Conservation (phyloP, 2,888 invertebrate genomes). For the Trachelus stipa region DNA sequence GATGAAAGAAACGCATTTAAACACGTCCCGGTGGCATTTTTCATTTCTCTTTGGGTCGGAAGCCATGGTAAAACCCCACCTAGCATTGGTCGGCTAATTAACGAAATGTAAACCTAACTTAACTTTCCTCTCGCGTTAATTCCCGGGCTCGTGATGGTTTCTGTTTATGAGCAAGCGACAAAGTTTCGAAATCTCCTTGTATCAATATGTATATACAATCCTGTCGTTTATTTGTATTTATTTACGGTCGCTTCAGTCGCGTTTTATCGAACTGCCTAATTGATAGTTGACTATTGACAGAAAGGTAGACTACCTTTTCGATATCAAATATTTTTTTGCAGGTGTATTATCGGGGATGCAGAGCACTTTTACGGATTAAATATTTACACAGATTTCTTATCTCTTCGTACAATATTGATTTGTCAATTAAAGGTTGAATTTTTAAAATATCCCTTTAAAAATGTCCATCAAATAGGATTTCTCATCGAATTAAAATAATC, state of each 20-base stretch:
- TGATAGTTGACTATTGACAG: neutral
- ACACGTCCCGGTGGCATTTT: slow-evolving; percentile 24
- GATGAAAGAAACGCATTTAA: slow-evolving; percentile 38
- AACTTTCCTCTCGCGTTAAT: neutral
- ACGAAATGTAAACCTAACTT: slow-evolving; percentile 19
- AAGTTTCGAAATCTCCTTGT: neutral
- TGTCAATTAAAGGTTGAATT: neutral
- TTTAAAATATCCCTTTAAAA: neutral
- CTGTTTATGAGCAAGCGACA: neutral
- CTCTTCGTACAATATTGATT: neutral
- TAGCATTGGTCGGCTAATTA: slow-evolving; percentile 13
- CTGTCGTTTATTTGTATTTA: neutral
- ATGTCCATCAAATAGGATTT: neutral
- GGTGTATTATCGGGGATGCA: neutral
- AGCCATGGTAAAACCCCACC: neutral
- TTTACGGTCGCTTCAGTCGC: neutral
- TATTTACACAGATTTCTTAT: neutral
- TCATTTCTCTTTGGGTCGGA: neutral
- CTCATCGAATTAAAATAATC: neutral
- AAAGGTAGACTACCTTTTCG: neutral
- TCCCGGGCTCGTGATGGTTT: neutral
- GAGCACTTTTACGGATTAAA: neutral
- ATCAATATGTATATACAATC: neutral
- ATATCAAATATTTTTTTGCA: neutral
- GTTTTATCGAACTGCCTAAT: neutral